Evolutionary conservation across 2,797 vertebrate genomes (phyloP).

Genomic region (Erethizon dorsatum): DNA sequence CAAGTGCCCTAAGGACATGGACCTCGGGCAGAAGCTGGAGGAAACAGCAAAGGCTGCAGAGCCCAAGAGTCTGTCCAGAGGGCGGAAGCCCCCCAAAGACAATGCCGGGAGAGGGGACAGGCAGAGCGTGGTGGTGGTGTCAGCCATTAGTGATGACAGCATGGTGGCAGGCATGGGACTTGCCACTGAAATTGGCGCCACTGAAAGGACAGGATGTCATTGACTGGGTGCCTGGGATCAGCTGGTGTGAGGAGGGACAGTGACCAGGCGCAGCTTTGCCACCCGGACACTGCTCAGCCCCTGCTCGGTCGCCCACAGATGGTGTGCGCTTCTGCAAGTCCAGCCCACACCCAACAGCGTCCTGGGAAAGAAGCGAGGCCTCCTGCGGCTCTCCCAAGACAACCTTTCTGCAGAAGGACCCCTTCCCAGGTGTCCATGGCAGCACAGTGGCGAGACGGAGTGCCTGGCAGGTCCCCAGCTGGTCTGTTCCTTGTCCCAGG

Average conservation of each 20-base stretch:
- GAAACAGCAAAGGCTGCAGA: not conserved
- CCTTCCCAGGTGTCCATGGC: not conserved
- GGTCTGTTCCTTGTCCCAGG: not conserved
- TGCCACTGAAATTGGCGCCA: not conserved
- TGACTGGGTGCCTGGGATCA: not conserved
- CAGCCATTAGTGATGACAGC: not conserved
- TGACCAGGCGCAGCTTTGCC: not conserved
- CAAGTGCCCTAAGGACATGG: not conserved
- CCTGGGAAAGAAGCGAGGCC: not conserved
- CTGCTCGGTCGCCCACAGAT: not conserved
- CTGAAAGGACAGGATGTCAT: not conserved
- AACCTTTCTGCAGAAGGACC: not conserved
- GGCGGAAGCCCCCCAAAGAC: rapidly evolving
- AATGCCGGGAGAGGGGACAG: not conserved
- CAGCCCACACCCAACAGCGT: not conserved
- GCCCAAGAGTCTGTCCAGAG: not conserved
- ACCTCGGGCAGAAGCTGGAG: not conserved
- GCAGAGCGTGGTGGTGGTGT: not conserved
- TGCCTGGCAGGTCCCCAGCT: not conserved
- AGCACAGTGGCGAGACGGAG: not conserved
- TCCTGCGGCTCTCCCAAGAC: not conserved
- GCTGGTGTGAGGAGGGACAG: not conserved
- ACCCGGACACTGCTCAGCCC: not conserved
- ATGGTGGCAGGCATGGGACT: not conserved
- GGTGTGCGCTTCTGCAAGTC: rapidly evolving